These are phyloP conservation scores for Plagodis dolabraria DNA, from an alignment of 2,888 invertebrate species.

Conservation along the genomic window DNA sequence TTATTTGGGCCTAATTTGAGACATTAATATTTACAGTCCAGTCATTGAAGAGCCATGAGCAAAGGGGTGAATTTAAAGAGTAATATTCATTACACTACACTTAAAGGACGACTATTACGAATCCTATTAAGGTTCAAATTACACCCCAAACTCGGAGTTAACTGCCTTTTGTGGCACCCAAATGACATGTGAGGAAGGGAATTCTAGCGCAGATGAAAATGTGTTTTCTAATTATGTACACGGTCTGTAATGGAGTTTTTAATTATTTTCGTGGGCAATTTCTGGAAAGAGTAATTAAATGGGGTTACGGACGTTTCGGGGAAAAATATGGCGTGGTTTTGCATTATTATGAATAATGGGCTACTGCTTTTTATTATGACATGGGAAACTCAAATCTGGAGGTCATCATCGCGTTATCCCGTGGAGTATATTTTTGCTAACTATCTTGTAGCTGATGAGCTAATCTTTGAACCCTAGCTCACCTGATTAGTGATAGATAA, in stretches of 20 bases:
- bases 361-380: not conserved
- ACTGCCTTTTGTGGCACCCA: conserved; percentile 67
- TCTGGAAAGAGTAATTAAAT: conserved; percentile 33
- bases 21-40: conserved; percentile 23
- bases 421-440: no score
- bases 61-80: conserved; percentile 47
- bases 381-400: no score
- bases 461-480: no score
- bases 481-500: no score
- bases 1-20: conserved; percentile 5
- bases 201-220: conserved; percentile 40
- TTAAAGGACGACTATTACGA: conserved; percentile 59
- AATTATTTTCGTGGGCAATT: conserved; percentile 50
- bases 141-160: conserved; percentile 62
- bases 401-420: no score
- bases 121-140: conserved; percentile 76
- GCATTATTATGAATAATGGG: conserved; percentile 7
- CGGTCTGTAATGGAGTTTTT: conserved; percentile 48
- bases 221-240: conserved; percentile 7
- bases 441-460: no score
- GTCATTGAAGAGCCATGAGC: conserved; percentile 32
- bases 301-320: conserved; percentile 36
- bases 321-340: conserved; percentile 14
- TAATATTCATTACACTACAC: conserved; percentile 75
- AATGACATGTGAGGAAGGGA: conserved; percentile 61